phyloP scores from a whole-genome alignment of 2,888 invertebrate genomes.

The Diaphora mendica region DNA sequence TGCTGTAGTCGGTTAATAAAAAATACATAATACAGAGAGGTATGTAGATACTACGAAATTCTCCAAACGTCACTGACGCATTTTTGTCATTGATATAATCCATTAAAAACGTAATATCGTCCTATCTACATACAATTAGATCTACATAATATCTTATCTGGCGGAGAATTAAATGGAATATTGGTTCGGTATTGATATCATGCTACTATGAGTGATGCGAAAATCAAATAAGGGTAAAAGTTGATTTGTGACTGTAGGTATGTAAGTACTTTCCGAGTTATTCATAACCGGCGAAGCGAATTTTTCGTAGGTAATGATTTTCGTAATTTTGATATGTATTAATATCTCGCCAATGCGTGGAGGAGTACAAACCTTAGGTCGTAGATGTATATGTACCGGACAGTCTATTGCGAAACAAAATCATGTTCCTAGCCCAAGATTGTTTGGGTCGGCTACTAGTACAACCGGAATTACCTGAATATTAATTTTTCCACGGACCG shows the following conservation, averaged over 20 bases:
- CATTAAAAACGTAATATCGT: slow-evolving; percentile 51
- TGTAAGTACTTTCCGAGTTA: neutral
- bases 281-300: neutral
- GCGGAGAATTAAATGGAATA: slow-evolving; percentile 51
- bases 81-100: slow-evolving; percentile 48
- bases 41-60: slow-evolving; percentile 22
- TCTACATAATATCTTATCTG: slow-evolving; percentile 60
- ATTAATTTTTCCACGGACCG: no score
- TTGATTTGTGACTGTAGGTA: neutral
- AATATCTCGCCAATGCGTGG: neutral
- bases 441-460: no score
- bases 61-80: slow-evolving; percentile 45
- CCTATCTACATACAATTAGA: slow-evolving; percentile 55
- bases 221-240: slow-evolving; percentile 40
- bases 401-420: neutral
- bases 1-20: neutral
- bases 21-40: neutral
- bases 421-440: neutral
- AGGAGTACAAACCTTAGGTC: neutral
- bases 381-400: neutral
- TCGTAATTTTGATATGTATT: neutral
- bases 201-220: slow-evolving; percentile 27
- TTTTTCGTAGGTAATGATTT: neutral
- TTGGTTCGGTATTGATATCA: slow-evolving; percentile 41
- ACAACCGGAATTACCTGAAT: no score